Evolutionary conservation across 2,888 invertebrate species (phyloP), one percentile per base, ranked within the genome.

Genomic region (Blomia tropicalis): DNA sequence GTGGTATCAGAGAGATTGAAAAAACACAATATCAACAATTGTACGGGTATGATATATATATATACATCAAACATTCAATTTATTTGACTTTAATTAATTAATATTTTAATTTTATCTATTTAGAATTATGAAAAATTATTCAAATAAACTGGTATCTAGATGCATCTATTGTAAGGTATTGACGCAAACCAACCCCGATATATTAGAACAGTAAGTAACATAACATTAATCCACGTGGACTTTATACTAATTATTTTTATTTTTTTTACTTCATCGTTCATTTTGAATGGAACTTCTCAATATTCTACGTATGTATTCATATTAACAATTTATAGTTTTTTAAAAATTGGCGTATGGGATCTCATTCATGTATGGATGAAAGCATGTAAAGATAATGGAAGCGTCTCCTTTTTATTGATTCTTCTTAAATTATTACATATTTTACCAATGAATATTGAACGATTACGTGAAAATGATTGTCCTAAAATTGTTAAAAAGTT

Each of bases 121-220:
- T 79, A 91, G 90, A 73, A 81, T 93, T 72, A 93, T 93, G 92
- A 86, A 85, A 54, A 90, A 91, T 75, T 90, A 87, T 78, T 91
- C 91, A 1, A 89, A 87, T 74, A 93, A 92, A 75, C 78, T 93
- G 68, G 92, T 93, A 61, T 90, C 89, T 69, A 90, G 90, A 78
- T 92, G 92, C 77, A 86, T 92, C 71, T 93, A 92, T 72, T 83
- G 91, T 70, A 86, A 91, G 74, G 91, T 93, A 71, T 77, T 93
- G 64, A 87, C 87, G 75, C 83, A 84, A 66, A 90, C 92, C 14
- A 83, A 85, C 72, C 81, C 83, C 4, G 84, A 85, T 66, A 78
- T 91, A 65, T 77, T 93, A 60, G 85, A 85, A 65, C 81, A 84
- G 79, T 81, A 74, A 79, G 80, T 27, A 17, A 27, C 22, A 4